These are phyloP conservation scores for Elysia crispata DNA, from an alignment of 2,888 invertebrate genomes.

Conservation along the genomic window DNA sequence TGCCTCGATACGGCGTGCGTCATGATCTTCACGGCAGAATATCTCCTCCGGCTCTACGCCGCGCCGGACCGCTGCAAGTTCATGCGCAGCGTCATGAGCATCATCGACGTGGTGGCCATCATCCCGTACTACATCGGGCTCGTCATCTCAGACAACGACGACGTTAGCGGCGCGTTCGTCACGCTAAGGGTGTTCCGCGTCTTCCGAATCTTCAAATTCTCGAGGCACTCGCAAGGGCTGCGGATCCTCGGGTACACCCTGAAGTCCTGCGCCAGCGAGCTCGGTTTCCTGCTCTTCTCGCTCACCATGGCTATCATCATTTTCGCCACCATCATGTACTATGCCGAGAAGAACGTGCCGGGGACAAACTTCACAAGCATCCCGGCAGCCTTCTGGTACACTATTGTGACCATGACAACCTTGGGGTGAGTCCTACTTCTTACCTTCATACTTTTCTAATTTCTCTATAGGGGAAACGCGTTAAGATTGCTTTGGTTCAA, in stretches of 20 bases:
- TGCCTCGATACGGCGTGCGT: constrained; percentile 99
- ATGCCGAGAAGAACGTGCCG: constrained; percentile 99
- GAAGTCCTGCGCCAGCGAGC: constrained; percentile 98
- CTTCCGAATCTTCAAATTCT: constrained; percentile 99
- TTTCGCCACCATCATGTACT: constrained; percentile 99
- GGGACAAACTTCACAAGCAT: constrained; percentile 99
- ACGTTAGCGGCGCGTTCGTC: constrained; percentile 99
- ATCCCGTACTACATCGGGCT: constrained; percentile 99
- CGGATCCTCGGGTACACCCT: constrained; percentile 99
- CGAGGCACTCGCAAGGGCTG: constrained; percentile 98
- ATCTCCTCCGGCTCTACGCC: constrained; percentile 93
- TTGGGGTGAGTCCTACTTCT: constrained; percentile 93
- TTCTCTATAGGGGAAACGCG: too few relatives aligned
- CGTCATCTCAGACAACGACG: constrained; percentile 97
- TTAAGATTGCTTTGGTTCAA: too few relatives aligned
- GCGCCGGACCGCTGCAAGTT: constrained; percentile 99
- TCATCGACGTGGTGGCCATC: constrained; percentile 99
- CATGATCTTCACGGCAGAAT: constrained; percentile 99
- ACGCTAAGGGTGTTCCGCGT: constrained; percentile 99
- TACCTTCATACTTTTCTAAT: too few relatives aligned
- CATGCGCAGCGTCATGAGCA: constrained; percentile 98
- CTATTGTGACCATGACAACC: constrained; percentile 99
- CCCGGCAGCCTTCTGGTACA: constrained; percentile 99
- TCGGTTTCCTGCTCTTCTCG: constrained; percentile 99
- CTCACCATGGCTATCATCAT: constrained; percentile 99